Conservation (phyloP, 2,888 invertebrate genomes). For the Zonitis immaculata region DNA sequence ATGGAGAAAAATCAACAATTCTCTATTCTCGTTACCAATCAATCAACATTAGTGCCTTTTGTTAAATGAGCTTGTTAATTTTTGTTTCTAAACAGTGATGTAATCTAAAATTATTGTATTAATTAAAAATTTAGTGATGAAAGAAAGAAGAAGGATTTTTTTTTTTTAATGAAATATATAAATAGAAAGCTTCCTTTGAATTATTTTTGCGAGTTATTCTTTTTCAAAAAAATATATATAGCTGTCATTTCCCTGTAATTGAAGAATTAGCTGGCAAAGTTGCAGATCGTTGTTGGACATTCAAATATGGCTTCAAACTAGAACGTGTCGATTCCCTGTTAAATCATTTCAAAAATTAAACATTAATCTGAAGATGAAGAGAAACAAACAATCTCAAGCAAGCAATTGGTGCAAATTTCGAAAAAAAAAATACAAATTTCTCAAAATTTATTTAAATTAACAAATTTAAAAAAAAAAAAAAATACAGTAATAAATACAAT, state of each 20-base stretch:
- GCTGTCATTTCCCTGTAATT: constrained; percentile 55
- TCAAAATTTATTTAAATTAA: constrained; percentile 17
- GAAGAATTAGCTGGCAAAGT: constrained; percentile 83
- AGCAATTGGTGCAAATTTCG: not conserved
- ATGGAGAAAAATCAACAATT: too few relatives aligned
- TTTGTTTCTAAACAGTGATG: not conserved
- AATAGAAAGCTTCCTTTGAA: not conserved
- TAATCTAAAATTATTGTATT: not conserved
- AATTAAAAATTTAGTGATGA: not conserved
- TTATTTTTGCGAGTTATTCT: not conserved
- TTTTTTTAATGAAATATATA: not conserved
- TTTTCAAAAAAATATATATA: constrained; percentile 4
- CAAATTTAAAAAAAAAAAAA: constrained; percentile 7
- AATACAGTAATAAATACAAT: constrained; percentile 17
- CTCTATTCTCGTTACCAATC: too few relatives aligned
- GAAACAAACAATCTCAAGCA: not conserved
- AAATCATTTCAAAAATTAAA: constrained; percentile 19
- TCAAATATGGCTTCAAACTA: constrained; percentile 68
- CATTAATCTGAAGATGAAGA: not conserved
- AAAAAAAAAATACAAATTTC: not conserved
- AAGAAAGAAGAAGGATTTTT: too few relatives aligned
- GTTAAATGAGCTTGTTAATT: not conserved
- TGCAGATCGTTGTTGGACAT: constrained; percentile 76
- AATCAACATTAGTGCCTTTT: not conserved
- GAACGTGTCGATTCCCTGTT: constrained; percentile 73